Evolutionary conservation across 2,113 vertebrate genomes (phyloP).

Genomic region (Macroglossus sobrinus): DNA sequence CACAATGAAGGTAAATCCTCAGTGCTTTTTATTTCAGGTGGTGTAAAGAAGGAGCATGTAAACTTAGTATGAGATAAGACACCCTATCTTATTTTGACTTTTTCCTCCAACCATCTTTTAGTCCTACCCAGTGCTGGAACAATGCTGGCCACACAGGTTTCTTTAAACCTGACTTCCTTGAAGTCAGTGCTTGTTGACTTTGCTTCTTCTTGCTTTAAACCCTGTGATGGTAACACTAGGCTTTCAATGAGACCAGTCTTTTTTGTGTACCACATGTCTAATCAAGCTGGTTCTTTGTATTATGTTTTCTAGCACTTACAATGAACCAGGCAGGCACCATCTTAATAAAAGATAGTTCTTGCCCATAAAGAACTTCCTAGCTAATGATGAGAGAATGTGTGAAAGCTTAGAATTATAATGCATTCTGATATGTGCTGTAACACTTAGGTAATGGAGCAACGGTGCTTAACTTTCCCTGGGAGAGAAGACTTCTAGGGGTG

Average conservation of each 20-base stretch:
- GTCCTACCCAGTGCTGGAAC: background rate
- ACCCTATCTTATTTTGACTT: background rate
- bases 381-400: background rate
- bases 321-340: background rate
- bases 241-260: background rate
- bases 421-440: background rate
- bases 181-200: background rate
- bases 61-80: background rate
- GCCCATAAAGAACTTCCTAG: background rate
- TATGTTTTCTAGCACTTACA: background rate
- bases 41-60: background rate
- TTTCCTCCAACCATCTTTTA: background rate
- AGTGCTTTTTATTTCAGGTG: background rate
- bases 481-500: background rate
- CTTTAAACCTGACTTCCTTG: accelerated
- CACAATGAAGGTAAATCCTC: background rate
- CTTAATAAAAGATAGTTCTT: background rate
- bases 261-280: background rate
- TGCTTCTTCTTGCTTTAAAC: background rate
- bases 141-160: background rate
- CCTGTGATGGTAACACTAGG: background rate
- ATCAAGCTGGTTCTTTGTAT: background rate
- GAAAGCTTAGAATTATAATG: background rate
- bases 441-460: background rate
- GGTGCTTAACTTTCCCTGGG: background rate